Evolutionary conservation across 2,797 vertebrate species (phyloP), one percentile per base, ranked within the genome.

Genomic region (Otolemur crassicaudatus): DNA sequence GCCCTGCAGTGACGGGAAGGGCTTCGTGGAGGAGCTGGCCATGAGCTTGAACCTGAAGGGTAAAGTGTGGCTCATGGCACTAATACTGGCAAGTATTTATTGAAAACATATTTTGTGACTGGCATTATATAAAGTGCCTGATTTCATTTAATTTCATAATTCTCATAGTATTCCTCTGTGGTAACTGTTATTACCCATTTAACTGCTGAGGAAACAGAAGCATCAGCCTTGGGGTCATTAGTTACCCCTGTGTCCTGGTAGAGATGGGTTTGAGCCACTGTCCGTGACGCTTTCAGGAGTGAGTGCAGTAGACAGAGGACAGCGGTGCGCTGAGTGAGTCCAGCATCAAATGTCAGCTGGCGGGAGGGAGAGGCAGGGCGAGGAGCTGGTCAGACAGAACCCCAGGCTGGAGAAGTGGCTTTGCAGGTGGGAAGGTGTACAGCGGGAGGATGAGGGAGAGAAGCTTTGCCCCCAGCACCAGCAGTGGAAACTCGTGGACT

Each of bases 71-170:
- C 46, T 63, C 16, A 14, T 27, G 49, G 20, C 60, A 34, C n/a
- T 75, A 83, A 56, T 17, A 77, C 22, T 43, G 72, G 40, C 12
- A 77, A 82, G 29, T 1, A 31, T 40, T 93, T 72, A 17, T 43
- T 80, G 8, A 91, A 91, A 91, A 75, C 7, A 6, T 72, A 49
- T 46, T 79, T 86, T 53, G 7, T 95, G 19, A 29, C 63, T 94
- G 49, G 4, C 2, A 31, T 25, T 34, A 16, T 46, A 77, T 91
- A n/a, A 72, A 93, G 17, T 83, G 3, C 22, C 8, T 90, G 88
- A 63, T 37, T 96, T 77, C 13, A 79, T 88, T 92, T 79, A 58
- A n/a, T 90, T 84, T 92, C 5, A 80, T 58, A 56, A 34, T 94
- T 92, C 16, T 93, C 75, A 56, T 73, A 40, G 46, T 77, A 81